Evolutionary conservation across 2,797 vertebrate species (phyloP).

Genomic region (Scleropages formosus): DNA sequence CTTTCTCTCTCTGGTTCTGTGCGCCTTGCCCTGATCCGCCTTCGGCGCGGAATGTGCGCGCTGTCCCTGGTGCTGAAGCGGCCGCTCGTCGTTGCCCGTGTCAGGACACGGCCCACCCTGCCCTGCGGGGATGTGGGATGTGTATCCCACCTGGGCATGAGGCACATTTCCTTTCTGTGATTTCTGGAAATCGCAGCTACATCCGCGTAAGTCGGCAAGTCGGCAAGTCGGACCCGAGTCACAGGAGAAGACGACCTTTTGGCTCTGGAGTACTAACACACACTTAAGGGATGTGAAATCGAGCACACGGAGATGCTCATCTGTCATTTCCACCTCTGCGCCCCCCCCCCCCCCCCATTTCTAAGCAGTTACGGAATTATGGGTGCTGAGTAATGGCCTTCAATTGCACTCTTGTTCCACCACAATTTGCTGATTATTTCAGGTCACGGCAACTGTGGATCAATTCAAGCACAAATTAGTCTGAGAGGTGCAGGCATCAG

Average conservation of each 20-base stretch:
- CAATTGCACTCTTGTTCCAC: slow-evolving; percentile 7
- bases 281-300: background rate
- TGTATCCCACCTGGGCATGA: background rate
- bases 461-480: background rate
- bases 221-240: background rate
- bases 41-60: too few species aligned
- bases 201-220: slow-evolving; percentile 5
- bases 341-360: background rate
- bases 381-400: background rate
- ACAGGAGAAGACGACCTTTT: background rate
- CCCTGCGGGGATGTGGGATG: slow-evolving; percentile 8
- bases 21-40: too few species aligned
- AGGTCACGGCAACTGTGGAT: background rate
- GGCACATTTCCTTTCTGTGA: slow-evolving; percentile 5
- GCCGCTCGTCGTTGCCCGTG: background rate
- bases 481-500: background rate
- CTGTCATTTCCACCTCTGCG: background rate
- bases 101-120: too few species aligned
- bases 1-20: too few species aligned
- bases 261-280: slow-evolving; percentile 9
- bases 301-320: background rate
- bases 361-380: slow-evolving; percentile 10
- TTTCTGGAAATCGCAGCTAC: background rate
- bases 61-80: slow-evolving; percentile 47
- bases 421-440: slow-evolving; percentile 11